Evolutionary conservation across 2,113 vertebrate genomes (phyloP), one percentile per base, ranked within the genome.

Genomic region (Megaceryle torquata): DNA sequence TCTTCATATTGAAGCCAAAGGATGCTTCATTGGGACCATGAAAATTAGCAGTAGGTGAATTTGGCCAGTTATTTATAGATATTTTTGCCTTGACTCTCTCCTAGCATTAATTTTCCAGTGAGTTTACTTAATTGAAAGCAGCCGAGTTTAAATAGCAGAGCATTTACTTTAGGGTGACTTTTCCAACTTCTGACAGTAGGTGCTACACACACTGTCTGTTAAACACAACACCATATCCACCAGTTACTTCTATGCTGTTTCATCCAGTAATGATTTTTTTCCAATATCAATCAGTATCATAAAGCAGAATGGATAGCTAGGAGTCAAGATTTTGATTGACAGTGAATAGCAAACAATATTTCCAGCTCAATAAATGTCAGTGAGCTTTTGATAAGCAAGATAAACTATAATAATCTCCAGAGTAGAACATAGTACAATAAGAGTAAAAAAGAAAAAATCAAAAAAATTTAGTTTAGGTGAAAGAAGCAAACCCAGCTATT

Each of bases 291-390:
- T 97, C 93, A 89, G 80, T 83, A 44, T 22, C 57, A 75, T 60
- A 95, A 71, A 91, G 53, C 46, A 86, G 87, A 96, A 92, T 75
- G 80, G 84, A 69, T 75, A 94, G 72, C 63, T 92, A 91, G 69
- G 46, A 97, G 69, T 91, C 90, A 86, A 91, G 76, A 50, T 82
- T 97, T 93, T 97, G 95, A 97, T 46, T 96, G 86, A 96, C 95
- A 97, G 80, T 44, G 18, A 51, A 77, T 78, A 61, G 74, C 39
- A 97, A 97, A 96, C 96, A 97, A 50, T 89, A 95, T 84, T 97
- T 97, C 82, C 57, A 95, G 59, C 86, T 97, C 76, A 57, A 96
- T 88, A 98, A 96, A 97, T 95, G 80, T 95, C 89, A 96, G 83
- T 41, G 67, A 96, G 88, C 85, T 93, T 92, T 96, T 90, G 96